Evolutionary conservation across 2,113 vertebrate species (phyloP).

Genomic region (Nanorana parkeri): DNA sequence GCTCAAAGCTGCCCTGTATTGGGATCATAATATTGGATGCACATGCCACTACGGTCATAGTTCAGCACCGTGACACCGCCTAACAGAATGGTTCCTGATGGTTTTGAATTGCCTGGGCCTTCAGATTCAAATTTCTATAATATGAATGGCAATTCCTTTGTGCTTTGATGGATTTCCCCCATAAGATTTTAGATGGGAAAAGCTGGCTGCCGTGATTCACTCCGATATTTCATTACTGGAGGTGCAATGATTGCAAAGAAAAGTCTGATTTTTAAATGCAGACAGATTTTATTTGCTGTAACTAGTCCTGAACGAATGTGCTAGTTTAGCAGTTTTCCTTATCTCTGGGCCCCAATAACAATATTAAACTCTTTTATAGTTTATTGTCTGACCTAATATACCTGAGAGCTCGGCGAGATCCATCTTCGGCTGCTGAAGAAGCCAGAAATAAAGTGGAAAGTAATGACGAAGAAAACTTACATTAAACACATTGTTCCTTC

Average conservation of each 20-base stretch:
- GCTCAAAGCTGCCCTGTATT: too few species aligned
- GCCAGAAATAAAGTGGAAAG: conserved; percentile 42
- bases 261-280: conserved; percentile 32
- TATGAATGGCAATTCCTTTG: too few species aligned
- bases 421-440: conserved; percentile 35
- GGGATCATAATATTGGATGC: too few species aligned
- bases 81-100: too few species aligned
- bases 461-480: conserved; percentile 40
- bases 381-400: conserved; percentile 55
- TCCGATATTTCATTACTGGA: conserved; percentile 7
- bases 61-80: too few species aligned
- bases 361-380: conserved; percentile 47
- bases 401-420: conserved; percentile 24
- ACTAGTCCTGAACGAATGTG: conserved; percentile 31
- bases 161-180: conserved; percentile 4
- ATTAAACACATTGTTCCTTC: conserved; percentile 53
- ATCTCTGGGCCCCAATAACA: conserved; percentile 29
- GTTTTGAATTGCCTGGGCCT: too few species aligned
- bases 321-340: conserved; percentile 51
- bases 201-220: background rate
- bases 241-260: background rate
- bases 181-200: background rate
- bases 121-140: too few species aligned
- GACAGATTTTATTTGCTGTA: conserved; percentile 46
- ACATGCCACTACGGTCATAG: too few species aligned